phyloP scores from a whole-genome alignment of 2,113 vertebrate species.

The Dicentrarchus labrax region DNA sequence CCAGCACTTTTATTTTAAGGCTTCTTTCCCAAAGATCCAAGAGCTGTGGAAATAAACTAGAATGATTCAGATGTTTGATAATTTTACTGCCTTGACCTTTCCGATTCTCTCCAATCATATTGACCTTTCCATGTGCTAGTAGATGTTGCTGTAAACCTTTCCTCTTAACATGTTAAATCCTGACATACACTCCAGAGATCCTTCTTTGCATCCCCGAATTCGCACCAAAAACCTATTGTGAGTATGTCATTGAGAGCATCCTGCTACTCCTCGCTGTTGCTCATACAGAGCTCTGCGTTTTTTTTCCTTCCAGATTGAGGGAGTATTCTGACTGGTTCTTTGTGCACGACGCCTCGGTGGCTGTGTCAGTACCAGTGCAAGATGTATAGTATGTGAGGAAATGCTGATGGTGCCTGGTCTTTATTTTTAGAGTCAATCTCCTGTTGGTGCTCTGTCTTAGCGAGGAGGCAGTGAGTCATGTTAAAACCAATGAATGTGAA shows the following conservation, averaged over 20 bases:
- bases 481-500: constrained; percentile 70
- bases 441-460: constrained; percentile 70
- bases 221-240: constrained; percentile 35
- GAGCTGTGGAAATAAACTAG: constrained; percentile 38
- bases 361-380: constrained; percentile 46
- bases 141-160: constrained; percentile 56
- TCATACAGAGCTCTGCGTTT: constrained; percentile 9
- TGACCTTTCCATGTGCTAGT: constrained; percentile 76
- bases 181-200: constrained; percentile 34
- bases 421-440: constrained; percentile 84
- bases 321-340: constrained; percentile 50
- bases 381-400: constrained; percentile 66
- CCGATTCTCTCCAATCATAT: constrained; percentile 56
- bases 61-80: constrained; percentile 63
- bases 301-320: not conserved
- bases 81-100: constrained; percentile 75
- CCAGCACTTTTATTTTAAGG: constrained; percentile 31
- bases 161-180: constrained; percentile 60
- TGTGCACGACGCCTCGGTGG: constrained; percentile 33
- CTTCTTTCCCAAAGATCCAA: constrained; percentile 34
- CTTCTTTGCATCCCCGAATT: constrained; percentile 29
- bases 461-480: constrained; percentile 78
- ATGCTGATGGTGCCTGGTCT: constrained; percentile 73
- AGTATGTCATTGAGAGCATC: constrained; percentile 29
- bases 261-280: constrained; percentile 7